Evolutionary conservation across 2,888 invertebrate genomes (phyloP).

Genomic region (Antheraea yamamai): DNA sequence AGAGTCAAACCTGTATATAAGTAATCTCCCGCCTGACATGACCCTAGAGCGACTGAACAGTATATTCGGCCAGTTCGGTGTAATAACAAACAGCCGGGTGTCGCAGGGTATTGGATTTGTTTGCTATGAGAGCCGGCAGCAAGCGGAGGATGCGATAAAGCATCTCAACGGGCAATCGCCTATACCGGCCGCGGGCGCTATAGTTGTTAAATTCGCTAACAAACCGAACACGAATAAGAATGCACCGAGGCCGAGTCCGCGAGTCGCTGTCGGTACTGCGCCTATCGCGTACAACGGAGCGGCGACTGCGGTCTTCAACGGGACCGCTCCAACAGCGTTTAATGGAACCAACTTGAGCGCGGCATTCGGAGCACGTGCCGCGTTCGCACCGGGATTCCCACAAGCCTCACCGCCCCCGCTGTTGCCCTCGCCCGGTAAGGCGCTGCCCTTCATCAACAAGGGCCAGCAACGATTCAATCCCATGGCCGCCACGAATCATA

Average conservation of each 20-base stretch:
- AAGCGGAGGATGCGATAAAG: slow-evolving; percentile 77
- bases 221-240: slow-evolving; percentile 74
- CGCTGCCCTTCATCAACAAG: slow-evolving; percentile 78
- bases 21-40: slow-evolving; percentile 79
- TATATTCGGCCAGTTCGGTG: slow-evolving; percentile 71
- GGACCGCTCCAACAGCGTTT: slow-evolving; percentile 61
- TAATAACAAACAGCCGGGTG: slow-evolving; percentile 77
- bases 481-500: slow-evolving; percentile 74
- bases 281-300: slow-evolving; percentile 71
- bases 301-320: slow-evolving; percentile 67
- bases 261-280: slow-evolving; percentile 53
- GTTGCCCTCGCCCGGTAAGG: slow-evolving; percentile 77
- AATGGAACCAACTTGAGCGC: slow-evolving; percentile 68
- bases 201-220: slow-evolving; percentile 78
- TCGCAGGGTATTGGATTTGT: slow-evolving; percentile 80
- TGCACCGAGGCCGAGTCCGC: slow-evolving; percentile 64
- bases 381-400: slow-evolving; percentile 69
- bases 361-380: slow-evolving; percentile 66
- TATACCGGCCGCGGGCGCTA: slow-evolving; percentile 69
- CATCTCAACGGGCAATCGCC: slow-evolving; percentile 74
- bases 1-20: slow-evolving; percentile 79
- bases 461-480: slow-evolving; percentile 79
- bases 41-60: slow-evolving; percentile 74
- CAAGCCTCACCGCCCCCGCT: slow-evolving; percentile 76
- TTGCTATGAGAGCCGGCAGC: slow-evolving; percentile 71